Evolutionary conservation across 2,888 invertebrate genomes (phyloP), one percentile per base, ranked within the genome.

Genomic region (Folsomia candida): DNA sequence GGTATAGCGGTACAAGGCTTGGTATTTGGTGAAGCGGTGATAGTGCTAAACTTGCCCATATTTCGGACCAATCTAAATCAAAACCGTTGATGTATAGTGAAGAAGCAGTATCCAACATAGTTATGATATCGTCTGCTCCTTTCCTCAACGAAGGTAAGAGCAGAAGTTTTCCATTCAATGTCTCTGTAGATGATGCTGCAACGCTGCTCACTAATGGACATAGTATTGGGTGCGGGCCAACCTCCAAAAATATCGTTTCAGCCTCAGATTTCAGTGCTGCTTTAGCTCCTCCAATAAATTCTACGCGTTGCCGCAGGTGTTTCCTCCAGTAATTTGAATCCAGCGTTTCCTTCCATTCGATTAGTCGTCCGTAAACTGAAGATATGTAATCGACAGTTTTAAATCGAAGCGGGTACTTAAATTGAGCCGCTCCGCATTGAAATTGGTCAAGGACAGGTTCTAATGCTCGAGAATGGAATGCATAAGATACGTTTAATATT

Each of bases 191-290:
- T 1, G 26, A 11, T 18, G 61, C 64, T 22, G 18, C 28, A 14
- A 68, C 68, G 11, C 20, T 22, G 63, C 67, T 61, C 1, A 54
- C 47, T n/a, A 72, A 37, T 2, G 68, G 58, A 2, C 63, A 63
- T 18, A 73, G 57, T 54, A 77, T 66, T 0, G 77, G 75, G 2
- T 75, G 75, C 1, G 77, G 70, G 29, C 77, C 77, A 20, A 77
- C 65, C 71, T 77, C 77, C 20, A 77, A 4, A 22, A 74, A 72
- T n/a, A 73, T 51, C 24, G 25, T 51, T 51, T 69, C 73, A 2
- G 11, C 25, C n/a, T n/a, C n/a, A 20, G 28, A 28, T n/a, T n/a
- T n/a, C 2, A 62, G 14, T 1, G 51, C 62, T 1, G 54, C 29
- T 22, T 58, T 51, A 14, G 63, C 60, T 1, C 70, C 73, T 2